A percentile compares a stretch with the other conserved stretches of the same genome.
These are phyloP conservation scores for Galago senegalensis DNA, from an alignment of 2,797 vertebrate genomes.

Conservation along the genomic window DNA sequence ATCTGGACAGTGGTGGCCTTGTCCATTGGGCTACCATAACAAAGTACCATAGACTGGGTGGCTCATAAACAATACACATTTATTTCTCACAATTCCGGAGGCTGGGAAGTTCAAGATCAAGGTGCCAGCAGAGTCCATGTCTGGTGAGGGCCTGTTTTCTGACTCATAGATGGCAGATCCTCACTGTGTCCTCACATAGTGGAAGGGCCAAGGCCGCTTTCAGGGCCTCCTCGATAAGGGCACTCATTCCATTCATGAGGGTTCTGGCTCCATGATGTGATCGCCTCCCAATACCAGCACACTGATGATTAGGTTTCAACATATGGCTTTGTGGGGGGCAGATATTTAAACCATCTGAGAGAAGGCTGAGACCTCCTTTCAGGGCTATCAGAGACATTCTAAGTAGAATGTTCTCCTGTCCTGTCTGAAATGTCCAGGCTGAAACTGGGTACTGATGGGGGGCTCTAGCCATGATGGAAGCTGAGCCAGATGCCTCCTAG, in stretches of 20 bases:
- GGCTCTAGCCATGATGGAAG: background rate
- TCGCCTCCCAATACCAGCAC: background rate
- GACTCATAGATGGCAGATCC: background rate
- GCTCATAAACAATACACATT: background rate
- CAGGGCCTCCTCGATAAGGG: background rate
- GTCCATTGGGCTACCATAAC: background rate
- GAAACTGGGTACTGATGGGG: background rate
- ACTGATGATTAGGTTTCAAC: background rate
- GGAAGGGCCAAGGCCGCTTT: background rate
- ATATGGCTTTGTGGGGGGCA: background rate
- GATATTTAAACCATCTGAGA: background rate
- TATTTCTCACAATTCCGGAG: background rate
- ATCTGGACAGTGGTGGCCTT: fast-evolving
- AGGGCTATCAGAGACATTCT: background rate
- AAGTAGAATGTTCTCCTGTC: background rate
- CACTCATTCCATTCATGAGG: background rate
- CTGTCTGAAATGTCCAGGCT: too few species aligned
- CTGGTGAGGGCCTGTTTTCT: background rate
- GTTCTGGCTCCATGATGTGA: background rate
- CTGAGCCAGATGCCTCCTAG: background rate
- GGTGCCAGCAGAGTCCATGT: background rate
- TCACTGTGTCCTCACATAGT: too few species aligned
- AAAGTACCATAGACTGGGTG: background rate
- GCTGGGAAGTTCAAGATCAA: background rate
- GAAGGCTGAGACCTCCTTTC: background rate